phyloP scores from a whole-genome alignment of 2,888 invertebrate species.

The Tridacna crocea region DNA sequence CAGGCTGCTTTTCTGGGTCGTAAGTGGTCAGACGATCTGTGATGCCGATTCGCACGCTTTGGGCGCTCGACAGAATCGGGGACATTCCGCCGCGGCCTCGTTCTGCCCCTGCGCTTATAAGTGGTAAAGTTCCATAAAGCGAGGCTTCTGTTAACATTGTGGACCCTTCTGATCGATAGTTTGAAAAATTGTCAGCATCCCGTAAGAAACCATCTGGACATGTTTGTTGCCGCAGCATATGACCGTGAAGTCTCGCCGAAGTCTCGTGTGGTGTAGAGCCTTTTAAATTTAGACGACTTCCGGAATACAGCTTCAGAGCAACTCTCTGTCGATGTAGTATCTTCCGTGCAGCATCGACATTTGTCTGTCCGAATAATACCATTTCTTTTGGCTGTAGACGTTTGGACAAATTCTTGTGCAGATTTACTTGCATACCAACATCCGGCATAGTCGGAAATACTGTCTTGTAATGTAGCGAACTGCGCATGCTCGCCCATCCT shows the following conservation, averaged over 20 bases:
- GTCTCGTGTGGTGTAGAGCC: constrained; percentile 57
- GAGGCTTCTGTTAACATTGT: constrained; percentile 59
- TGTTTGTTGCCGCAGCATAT: constrained; percentile 50
- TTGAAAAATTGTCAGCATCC: constrained; percentile 49
- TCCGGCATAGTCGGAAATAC: constrained; percentile 62
- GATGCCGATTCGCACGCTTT: constrained; percentile 42
- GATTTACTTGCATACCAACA: constrained; percentile 62
- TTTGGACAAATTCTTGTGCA: constrained; percentile 63
- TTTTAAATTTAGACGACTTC: constrained; percentile 58
- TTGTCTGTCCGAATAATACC: constrained; percentile 47
- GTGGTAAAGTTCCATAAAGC: constrained; percentile 43
- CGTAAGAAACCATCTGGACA: constrained; percentile 53
- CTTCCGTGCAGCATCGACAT: constrained; percentile 63
- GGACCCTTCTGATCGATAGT: constrained; percentile 52
- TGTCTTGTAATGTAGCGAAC: constrained; percentile 64
- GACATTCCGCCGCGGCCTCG: constrained; percentile 37
- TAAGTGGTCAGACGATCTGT: constrained; percentile 57
- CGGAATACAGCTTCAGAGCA: constrained; percentile 53
- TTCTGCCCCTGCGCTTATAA: constrained; percentile 31
- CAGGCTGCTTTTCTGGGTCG: constrained; percentile 68
- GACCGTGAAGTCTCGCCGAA: constrained; percentile 54
- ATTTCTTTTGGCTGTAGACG: constrained; percentile 64
- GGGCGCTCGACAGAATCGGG: constrained; percentile 58
- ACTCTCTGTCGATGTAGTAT: constrained; percentile 65
- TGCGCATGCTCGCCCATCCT: constrained; percentile 66